Evolutionary conservation across 1,140 invertebrate genomes (phyloP).

Genomic region (Pseudomyrmex dendroicus): DNA sequence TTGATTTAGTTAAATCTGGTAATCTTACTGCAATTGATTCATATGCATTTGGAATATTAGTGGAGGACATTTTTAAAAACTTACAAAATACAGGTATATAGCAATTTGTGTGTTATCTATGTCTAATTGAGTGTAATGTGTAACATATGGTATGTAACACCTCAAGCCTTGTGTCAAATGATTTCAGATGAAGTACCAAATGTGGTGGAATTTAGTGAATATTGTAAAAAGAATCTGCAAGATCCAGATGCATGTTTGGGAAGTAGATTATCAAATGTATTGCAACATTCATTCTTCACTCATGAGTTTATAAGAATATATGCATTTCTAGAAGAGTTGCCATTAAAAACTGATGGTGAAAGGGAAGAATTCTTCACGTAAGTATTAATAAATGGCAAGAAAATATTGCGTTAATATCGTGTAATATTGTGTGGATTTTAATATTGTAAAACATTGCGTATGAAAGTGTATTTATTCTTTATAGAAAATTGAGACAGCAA

Average conservation of each 20-base stretch:
- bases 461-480: conserved; percentile 63
- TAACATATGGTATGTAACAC: background rate
- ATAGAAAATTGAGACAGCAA: conserved; percentile 87
- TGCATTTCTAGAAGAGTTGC: conserved; percentile 92
- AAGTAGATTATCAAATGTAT: conserved; percentile 87
- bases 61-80: conserved; percentile 89
- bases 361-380: conserved; percentile 91
- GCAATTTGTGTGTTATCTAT: no score
- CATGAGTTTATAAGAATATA: conserved; percentile 93
- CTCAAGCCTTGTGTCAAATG: conserved; percentile 27
- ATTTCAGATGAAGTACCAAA: conserved; percentile 88
- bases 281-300: conserved; percentile 91
- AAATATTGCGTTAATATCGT: background rate
- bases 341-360: conserved; percentile 90
- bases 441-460: background rate
- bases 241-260: conserved; percentile 86
- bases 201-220: conserved; percentile 88
- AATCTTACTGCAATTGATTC: conserved; percentile 89
- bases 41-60: conserved; percentile 92
- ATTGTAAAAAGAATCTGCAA: conserved; percentile 88
- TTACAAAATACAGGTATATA: conserved; percentile 86
- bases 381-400: conserved; percentile 52
- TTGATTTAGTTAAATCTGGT: conserved; percentile 78
- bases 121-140: background rate
- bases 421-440: background rate